phyloP scores from a whole-genome alignment of 2,888 invertebrate genomes.

The Psococerastis gibbosa region DNA sequence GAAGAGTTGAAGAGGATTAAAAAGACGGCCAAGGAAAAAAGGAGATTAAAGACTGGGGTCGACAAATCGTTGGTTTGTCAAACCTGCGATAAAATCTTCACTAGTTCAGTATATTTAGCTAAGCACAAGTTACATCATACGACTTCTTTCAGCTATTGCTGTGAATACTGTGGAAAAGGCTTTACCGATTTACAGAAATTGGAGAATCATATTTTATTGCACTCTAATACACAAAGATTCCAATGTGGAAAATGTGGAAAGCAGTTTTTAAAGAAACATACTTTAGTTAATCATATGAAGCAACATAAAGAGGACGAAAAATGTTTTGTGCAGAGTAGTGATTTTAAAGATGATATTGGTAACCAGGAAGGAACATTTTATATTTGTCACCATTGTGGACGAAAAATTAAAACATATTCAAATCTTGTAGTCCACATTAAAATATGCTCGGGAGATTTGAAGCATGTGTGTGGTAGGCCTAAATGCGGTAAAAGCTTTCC shows the following conservation, averaged over 20 bases:
- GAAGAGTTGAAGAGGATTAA: conserved; percentile 1
- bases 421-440: conserved; percentile 14
- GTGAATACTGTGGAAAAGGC: conserved; percentile 13
- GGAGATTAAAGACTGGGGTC: neutral
- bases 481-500: conserved; percentile 15
- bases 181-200: conserved; percentile 10
- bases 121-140: conserved; percentile 18
- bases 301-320: conserved; percentile 15
- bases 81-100: conserved; percentile 19
- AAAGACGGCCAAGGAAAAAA: neutral
- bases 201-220: conserved; percentile 14
- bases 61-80: conserved; percentile 15
- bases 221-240: conserved; percentile 13
- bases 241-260: conserved; percentile 17
- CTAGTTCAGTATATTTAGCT: conserved; percentile 16
- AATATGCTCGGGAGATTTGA: conserved; percentile 14
- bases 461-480: conserved; percentile 13
- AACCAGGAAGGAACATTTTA: conserved; percentile 15
- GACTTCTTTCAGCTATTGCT: conserved; percentile 14
- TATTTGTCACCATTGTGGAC: conserved; percentile 16
- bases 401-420: conserved; percentile 13
- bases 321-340: conserved; percentile 15
- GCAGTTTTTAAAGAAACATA: conserved; percentile 15
- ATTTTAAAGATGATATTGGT: conserved; percentile 14
- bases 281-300: conserved; percentile 15